Conservation (phyloP, 1,140 invertebrate genomes). For the Pollicipes pollicipes region DNA sequence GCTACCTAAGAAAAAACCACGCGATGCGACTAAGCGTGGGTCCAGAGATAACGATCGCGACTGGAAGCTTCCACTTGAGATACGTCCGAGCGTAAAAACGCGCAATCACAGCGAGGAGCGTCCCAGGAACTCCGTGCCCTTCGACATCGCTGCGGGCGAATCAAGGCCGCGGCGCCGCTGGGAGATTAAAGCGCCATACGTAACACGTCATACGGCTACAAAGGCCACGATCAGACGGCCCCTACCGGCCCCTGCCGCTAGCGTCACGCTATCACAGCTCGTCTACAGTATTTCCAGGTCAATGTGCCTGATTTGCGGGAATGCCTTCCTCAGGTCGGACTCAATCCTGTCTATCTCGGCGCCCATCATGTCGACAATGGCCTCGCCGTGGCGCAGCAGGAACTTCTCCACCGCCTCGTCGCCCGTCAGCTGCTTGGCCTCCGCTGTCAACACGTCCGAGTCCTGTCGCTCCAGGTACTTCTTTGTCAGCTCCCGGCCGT, state of each 20-base stretch:
- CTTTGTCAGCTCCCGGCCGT: slow-evolving; percentile 80
- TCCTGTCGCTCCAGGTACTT: slow-evolving; percentile 85
- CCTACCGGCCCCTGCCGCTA: not conserved
- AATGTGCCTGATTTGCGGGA: slow-evolving; percentile 83
- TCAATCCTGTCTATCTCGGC: slow-evolving; percentile 97
- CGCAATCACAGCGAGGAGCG: not conserved
- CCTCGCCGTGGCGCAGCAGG: slow-evolving; percentile 87
- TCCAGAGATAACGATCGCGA: no score
- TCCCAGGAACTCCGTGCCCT: not conserved
- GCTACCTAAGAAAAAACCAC: no score
- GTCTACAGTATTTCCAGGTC: slow-evolving; percentile 77
- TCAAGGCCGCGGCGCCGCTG: not conserved
- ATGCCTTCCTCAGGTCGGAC: slow-evolving; percentile 54
- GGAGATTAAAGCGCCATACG: not conserved
- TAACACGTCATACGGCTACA: not conserved
- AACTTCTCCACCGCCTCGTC: slow-evolving; percentile 79
- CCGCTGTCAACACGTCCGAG: slow-evolving; percentile 51
- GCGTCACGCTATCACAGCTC: not conserved
- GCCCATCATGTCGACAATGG: slow-evolving; percentile 89
- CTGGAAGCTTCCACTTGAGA: no score
- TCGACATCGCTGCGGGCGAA: not conserved
- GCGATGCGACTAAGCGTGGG: no score
- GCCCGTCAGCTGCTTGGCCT: slow-evolving; percentile 68
- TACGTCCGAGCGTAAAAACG: not conserved
- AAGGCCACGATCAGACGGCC: not conserved